Evolutionary conservation across 2,797 vertebrate genomes (phyloP), one percentile per base, ranked within the genome.

Genomic region (Ctenochaetus hawaiiensis): DNA sequence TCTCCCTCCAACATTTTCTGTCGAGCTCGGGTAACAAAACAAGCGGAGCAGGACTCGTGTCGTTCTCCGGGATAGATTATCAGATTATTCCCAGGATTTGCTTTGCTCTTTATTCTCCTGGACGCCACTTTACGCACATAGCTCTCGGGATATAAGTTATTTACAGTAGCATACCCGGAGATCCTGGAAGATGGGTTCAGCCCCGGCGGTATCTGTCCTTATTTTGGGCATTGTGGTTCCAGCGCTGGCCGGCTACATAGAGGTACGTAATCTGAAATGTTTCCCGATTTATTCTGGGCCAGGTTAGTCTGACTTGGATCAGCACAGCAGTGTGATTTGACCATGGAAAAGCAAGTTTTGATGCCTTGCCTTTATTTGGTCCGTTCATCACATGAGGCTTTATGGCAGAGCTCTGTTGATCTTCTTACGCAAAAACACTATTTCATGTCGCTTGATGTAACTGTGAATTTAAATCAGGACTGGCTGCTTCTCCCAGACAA

Each of bases 181-280:
- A 81, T 80, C 84, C 61, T 79, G 77, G 83, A 94, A 92, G 91
- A 95, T 96, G 95, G 95, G 90, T 6, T 90, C 77, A 1, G 23
- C 94, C 84, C 91, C 93, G 41, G 94, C 95, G 26, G 91, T 96
- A 39, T 68, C 94, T 7, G 84, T 95, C 73, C 82, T 96, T 6
- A 67, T 97, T 57, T 72, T 97, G 84, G 96, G 90, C 78, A 91
- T 97, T 7, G 91, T 96, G 48, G 96, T 95, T 41, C 97, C 97
- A 23, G 87, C 91, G 11, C 83, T 97, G 75, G 94, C 96, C 47
- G 96, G 96, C 5, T 98, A 98, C 52, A 96, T 98, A 53, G 98
- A 99, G 97, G 98, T 98, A 91, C 23, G 92, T 78, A 51, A 30
- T 45, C 67, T 48, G 58, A 77, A 62, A 34, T 56, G 30, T 39